phyloP scores from a whole-genome alignment of 2,888 invertebrate genomes.

The Lasioglossum zephyrum region DNA sequence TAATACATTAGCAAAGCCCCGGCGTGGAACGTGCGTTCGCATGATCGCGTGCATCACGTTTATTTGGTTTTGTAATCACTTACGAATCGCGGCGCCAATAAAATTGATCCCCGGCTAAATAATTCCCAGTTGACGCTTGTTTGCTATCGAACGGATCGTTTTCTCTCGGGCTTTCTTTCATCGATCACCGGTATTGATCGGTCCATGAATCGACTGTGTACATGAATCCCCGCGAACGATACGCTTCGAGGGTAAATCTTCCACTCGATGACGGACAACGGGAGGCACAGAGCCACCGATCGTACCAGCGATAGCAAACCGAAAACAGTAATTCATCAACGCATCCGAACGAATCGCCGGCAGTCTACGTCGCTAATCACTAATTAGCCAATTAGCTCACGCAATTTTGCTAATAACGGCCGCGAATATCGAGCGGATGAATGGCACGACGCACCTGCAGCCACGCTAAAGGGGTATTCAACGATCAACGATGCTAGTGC shows the following conservation, averaged over 20 bases:
- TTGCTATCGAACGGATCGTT: not conserved
- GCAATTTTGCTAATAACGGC: constrained; percentile 80
- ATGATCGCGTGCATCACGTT: constrained; percentile 33
- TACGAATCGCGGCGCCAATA: constrained; percentile 33
- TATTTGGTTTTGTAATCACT: constrained; percentile 51
- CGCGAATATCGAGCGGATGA: constrained; percentile 66
- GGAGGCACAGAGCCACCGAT: constrained; percentile 38
- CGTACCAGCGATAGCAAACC: constrained; percentile 56
- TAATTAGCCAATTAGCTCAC: constrained; percentile 82
- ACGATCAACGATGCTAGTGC: constrained; percentile 57
- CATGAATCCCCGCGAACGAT: constrained; percentile 5
- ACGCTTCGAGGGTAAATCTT: constrained; percentile 23
- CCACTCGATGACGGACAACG: constrained; percentile 27
- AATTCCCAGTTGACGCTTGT: not conserved
- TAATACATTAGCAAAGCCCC: constrained; percentile 40
- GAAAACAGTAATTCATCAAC: constrained; percentile 79
- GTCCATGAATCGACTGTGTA: not conserved
- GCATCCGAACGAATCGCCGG: constrained; percentile 61
- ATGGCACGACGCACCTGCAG: constrained; percentile 78
- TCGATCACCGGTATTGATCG: not conserved
- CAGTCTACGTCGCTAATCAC: constrained; percentile 76
- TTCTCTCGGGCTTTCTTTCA: not conserved
- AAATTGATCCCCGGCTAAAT: constrained; percentile 32
- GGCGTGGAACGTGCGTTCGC: constrained; percentile 35
- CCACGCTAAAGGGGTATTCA: constrained; percentile 61